These are phyloP conservation scores for Tribolium freemani DNA, from an alignment of 2,888 invertebrate species.

Conservation along the genomic window DNA sequence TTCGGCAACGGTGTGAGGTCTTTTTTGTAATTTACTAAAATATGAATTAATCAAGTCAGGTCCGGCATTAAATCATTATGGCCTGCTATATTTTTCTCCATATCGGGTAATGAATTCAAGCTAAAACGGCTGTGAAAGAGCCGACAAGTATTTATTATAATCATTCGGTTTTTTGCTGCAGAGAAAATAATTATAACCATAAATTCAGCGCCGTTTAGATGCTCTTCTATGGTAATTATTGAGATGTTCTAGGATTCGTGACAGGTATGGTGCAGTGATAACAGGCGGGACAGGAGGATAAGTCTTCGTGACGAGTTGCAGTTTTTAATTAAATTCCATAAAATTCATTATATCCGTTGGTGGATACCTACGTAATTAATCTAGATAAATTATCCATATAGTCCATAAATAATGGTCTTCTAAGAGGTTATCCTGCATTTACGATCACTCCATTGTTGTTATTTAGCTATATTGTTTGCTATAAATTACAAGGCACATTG, in stretches of 20 bases:
- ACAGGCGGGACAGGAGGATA: too few species aligned
- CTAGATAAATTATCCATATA: conserved; percentile 55
- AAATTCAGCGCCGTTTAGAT: too few species aligned
- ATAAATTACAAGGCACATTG: conserved; percentile 65
- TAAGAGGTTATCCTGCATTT: conserved; percentile 62
- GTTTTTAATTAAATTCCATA: conserved; percentile 50
- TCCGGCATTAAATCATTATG: conserved; percentile 50
- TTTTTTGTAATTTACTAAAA: conserved; percentile 51
- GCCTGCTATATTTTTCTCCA: conserved; percentile 50
- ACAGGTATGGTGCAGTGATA: background rate
- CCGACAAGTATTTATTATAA: background rate
- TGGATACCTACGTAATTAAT: conserved; percentile 48
- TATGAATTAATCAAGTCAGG: conserved; percentile 52
- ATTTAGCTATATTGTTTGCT: conserved; percentile 66
- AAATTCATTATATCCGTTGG: conserved; percentile 44
- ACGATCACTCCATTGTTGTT: conserved; percentile 65
- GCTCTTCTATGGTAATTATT: background rate
- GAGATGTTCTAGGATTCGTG: background rate
- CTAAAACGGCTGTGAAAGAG: conserved; percentile 47
- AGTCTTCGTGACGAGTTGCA: background rate
- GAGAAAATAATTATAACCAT: too few species aligned
- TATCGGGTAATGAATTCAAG: conserved; percentile 48
- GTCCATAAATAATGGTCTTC: conserved; percentile 57
- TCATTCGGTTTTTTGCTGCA: background rate
- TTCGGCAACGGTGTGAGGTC: conserved; percentile 55